Evolutionary conservation across 2,113 vertebrate genomes (phyloP), one percentile per base, ranked within the genome.

Genomic region (Baryphthengus martii): DNA sequence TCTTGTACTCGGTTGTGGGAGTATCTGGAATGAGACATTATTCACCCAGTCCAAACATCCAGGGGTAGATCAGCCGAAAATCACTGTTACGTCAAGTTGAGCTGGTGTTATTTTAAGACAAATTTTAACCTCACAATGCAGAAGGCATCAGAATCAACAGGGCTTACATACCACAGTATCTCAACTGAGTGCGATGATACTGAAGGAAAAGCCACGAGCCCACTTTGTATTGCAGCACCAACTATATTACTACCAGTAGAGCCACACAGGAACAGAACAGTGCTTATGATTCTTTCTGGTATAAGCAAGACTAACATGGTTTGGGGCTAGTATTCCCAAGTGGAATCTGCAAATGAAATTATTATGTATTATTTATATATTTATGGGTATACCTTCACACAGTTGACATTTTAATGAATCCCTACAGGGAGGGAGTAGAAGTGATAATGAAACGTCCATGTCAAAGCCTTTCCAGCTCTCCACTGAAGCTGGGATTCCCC

Each of bases 321-420:
- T 91, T 95, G 74, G 75, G 82, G 77, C 79, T 95, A 95, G 89
- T 96, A 95, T 79, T 96, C 95, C 96, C 91, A 0, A 35, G 82
- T 79, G 89, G 88, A 90, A 97, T 88, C 95, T 86, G 83, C 11
- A 42, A 95, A 95, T 90, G 88, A 88, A 90, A 35, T 96, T 96
- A 90, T 97, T 95, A 97, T 96, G 95, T 95, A 97, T 97, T 96
- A 97, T 97, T 97, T 96, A 95, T 96, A 92, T 96, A 97, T 97
- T 50, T 96, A 93, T 3, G 28, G 75, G 92, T 92, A 78, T 90
- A 91, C 88, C 92, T 97, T 97, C 96, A 96, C 92, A 96, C 0
- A 2, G 90, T n/a, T 96, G 96, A 97, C 70, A 26, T 97, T 98
- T 98, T 97, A 97, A 98, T 97, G 96, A 97, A 97, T 97, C 95